Evolutionary conservation across 2,888 invertebrate species (phyloP).

Genomic region (Hipparchia sbordonii): DNA sequence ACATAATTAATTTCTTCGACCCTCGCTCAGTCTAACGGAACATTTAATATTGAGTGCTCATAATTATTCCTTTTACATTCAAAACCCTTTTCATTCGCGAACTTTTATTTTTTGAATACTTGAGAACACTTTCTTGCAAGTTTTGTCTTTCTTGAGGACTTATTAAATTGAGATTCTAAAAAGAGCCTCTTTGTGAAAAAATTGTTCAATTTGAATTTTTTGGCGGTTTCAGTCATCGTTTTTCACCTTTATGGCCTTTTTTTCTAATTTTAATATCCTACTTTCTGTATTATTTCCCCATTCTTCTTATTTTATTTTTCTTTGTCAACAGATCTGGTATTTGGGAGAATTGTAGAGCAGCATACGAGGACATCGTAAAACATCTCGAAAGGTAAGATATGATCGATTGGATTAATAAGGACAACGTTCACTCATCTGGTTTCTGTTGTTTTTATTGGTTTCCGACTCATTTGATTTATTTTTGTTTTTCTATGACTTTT

Average conservation of each 20-base stretch:
- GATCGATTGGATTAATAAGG: constrained; percentile 23
- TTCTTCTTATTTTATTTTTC: constrained; percentile 72
- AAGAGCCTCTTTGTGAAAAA: constrained; percentile 45
- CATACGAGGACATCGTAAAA: constrained; percentile 97
- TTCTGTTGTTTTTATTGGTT: constrained; percentile 12
- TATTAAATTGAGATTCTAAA: constrained; percentile 43
- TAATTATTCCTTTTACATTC: constrained; percentile 79
- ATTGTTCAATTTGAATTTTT: constrained; percentile 47
- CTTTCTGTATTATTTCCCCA: constrained; percentile 54
- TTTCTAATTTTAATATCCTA: constrained; percentile 48
- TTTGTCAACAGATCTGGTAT: constrained; percentile 90
- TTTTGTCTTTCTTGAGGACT: constrained; percentile 53
- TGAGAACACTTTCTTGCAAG: constrained; percentile 57
- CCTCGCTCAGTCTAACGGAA: constrained; percentile 75
- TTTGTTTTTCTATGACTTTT: neutral
- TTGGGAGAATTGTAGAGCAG: constrained; percentile 97
- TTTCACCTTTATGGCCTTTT: constrained; percentile 48
- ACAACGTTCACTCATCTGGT: constrained; percentile 7
- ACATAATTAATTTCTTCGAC: constrained; percentile 80
- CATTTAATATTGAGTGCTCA: constrained; percentile 82
- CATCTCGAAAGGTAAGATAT: constrained; percentile 94
- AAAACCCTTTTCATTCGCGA: constrained; percentile 70
- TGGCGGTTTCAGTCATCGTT: constrained; percentile 42
- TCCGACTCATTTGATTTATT: neutral
- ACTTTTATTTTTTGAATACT: constrained; percentile 69